Evolutionary conservation across 2,888 invertebrate genomes (phyloP).

Genomic region (Cylindroiulus punctatus): DNA sequence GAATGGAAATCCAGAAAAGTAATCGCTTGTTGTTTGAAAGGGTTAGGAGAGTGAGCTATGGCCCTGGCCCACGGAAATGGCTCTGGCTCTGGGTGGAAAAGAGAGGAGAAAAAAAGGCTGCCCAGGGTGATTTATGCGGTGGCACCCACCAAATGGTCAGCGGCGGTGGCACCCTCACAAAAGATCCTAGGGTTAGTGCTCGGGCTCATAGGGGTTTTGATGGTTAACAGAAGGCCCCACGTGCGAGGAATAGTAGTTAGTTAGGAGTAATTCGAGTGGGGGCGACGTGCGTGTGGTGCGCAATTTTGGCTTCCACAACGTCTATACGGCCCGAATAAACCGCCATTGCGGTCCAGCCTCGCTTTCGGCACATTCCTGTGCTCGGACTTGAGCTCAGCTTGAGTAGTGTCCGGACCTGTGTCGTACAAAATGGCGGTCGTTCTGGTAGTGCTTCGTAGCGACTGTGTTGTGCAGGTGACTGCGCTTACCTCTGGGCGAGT

Average conservation of each 20-base stretch:
- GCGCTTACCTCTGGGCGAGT: not conserved
- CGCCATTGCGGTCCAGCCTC: not conserved
- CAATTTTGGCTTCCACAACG: not conserved
- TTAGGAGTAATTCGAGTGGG: not conserved
- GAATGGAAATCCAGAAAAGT: slow-evolving; percentile 24
- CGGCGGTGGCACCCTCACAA: slow-evolving; percentile 42
- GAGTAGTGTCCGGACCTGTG: not conserved
- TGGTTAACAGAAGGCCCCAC: slow-evolving; percentile 45
- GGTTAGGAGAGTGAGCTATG: slow-evolving; percentile 34
- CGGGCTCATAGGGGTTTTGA: slow-evolving; percentile 39
- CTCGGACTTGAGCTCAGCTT: not conserved
- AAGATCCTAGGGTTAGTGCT: slow-evolving; percentile 12
- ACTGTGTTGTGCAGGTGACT: not conserved
- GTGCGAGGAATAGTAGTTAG: slow-evolving; percentile 47
- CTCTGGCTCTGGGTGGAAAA: no score
- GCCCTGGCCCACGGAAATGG: slow-evolving; percentile 32
- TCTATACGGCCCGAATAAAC: not conserved
- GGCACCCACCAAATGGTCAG: slow-evolving; percentile 45
- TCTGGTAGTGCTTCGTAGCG: not conserved
- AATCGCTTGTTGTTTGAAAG: slow-evolving; percentile 40
- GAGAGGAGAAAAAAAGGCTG: not conserved
- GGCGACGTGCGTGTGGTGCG: not conserved
- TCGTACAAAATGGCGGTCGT: not conserved
- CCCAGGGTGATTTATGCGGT: slow-evolving; percentile 19
- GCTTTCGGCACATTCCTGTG: not conserved